Base-by-base conservation (phyloP, 2,888 invertebrate species). In the Xestia ashworthii region DNA sequence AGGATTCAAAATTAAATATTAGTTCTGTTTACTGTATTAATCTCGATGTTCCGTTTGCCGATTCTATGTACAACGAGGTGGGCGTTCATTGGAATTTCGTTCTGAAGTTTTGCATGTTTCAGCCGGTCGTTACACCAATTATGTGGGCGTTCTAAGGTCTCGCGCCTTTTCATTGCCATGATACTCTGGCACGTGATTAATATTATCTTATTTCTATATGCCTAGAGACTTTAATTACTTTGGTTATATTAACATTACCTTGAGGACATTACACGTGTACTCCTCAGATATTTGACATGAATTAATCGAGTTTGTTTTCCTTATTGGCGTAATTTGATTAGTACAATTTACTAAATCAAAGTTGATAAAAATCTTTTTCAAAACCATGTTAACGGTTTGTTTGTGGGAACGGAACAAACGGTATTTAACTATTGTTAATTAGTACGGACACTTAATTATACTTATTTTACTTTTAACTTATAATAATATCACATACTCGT, bases 81-180 rank as follows among this genome's bases (percentile, higher is more conserved):
- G 53, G 66, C 66, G 73, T 70, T 64, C 25, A 62, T 68, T 73
- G 46, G 41, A 74, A 60, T 65, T 78, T 76, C 68, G 71, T 80
- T 60, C 5, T 19, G n/a, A 83, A 65, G 48, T 71, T 69, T 77
- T 53, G 68, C 62, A 64, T 72, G 71, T 72, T 73, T 71, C 53
- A 62, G 58, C 38, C 50, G 38, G 25, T 75, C 48, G 74, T 85
- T 76, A 74, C 60, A 55, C 46, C 78, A 74, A 77, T 71, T 73
- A 32, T 38, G 70, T 82, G 71, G 71, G 83, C 58, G 86, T 68
- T 25, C 14, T n/a, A 72, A 65, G 38, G 48, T 14, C 44, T 74
- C 62, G 44, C 25, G 5, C 55, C 69, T 78, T 78, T 83, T 67
- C 48, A 71, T 22, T 67, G 53, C 53, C 32, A 32, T 16, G 25